phyloP scores from a whole-genome alignment of 1,140 invertebrate genomes.

The Diabrotica undecimpunctata region DNA sequence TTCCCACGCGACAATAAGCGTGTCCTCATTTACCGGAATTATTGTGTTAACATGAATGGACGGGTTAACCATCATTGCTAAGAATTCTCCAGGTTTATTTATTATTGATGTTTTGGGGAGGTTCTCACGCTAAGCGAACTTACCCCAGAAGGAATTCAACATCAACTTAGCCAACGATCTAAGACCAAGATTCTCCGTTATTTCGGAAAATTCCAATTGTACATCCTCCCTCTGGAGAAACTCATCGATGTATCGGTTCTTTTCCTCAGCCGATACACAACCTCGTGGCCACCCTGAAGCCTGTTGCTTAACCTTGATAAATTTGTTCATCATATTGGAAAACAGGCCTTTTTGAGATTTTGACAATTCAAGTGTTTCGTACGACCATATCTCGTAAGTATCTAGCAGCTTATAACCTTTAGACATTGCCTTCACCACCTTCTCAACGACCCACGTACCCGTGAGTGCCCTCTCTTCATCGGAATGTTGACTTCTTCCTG shows the following conservation, averaged over 20 bases:
- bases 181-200: slow-evolving; percentile 44
- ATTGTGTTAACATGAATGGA: slow-evolving; percentile 9
- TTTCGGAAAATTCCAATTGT: slow-evolving; percentile 38
- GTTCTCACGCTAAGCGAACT: slow-evolving; percentile 24
- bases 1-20: slow-evolving; percentile 13
- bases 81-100: slow-evolving; percentile 9
- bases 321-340: slow-evolving; percentile 37
- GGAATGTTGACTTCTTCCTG: slow-evolving; percentile 33
- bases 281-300: too few species aligned
- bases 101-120: slow-evolving; percentile 18
- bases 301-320: too few species aligned
- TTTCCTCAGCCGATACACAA: too few species aligned
- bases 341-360: slow-evolving; percentile 35
- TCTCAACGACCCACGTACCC: slow-evolving; percentile 46
- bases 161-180: slow-evolving; percentile 41
- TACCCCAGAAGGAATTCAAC: slow-evolving; percentile 46
- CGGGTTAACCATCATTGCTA: slow-evolving; percentile 12
- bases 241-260: slow-evolving; percentile 40
- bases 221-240: slow-evolving; percentile 45
- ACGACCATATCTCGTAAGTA: slow-evolving; percentile 46
- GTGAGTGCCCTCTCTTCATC: slow-evolving; percentile 38
- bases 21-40: too few species aligned
- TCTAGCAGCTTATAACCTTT: slow-evolving; percentile 35
- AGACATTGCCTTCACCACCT: slow-evolving; percentile 41
- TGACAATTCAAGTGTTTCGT: slow-evolving; percentile 32